phyloP scores from a whole-genome alignment of 2,113 vertebrate genomes.

The Galemys pyrenaicus region DNA sequence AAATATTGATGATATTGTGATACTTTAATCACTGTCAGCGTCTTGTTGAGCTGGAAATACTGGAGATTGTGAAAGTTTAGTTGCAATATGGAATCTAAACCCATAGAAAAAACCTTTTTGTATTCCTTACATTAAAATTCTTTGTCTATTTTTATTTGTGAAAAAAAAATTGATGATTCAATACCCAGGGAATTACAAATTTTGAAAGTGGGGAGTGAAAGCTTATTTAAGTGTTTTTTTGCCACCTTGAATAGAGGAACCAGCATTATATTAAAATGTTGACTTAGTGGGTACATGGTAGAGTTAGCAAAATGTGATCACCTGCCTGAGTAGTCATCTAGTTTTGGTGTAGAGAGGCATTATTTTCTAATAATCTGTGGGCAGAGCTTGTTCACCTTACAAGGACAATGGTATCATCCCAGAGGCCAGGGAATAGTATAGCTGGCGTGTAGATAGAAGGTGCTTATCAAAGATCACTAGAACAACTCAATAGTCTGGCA shows the following conservation, averaged over 20 bases:
- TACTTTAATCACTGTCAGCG: neutral
- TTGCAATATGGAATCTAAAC: neutral
- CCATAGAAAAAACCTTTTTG: neutral
- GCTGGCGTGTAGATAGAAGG: neutral
- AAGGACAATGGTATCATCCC: conserved; percentile 11
- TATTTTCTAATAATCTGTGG: neutral
- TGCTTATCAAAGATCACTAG: neutral
- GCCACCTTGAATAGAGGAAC: neutral
- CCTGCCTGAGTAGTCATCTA: neutral
- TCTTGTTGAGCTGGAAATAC: neutral
- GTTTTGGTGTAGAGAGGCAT: neutral
- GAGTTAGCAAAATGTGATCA: neutral
- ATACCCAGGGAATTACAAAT: neutral
- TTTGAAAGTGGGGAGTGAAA: neutral
- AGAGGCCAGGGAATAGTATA: neutral
- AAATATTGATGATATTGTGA: neutral
- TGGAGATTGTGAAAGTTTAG: neutral
- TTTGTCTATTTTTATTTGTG: neutral
- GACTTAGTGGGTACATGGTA: conserved; percentile 10
- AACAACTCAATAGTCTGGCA: neutral
- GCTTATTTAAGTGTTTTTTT: neutral
- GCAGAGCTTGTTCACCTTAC: neutral
- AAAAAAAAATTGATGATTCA: neutral
- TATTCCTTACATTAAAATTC: neutral
- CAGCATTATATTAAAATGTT: conserved; percentile 11